Evolutionary conservation across 2,797 vertebrate genomes (phyloP), one percentile per base, ranked within the genome.

Genomic region (Labeo calbasu): DNA sequence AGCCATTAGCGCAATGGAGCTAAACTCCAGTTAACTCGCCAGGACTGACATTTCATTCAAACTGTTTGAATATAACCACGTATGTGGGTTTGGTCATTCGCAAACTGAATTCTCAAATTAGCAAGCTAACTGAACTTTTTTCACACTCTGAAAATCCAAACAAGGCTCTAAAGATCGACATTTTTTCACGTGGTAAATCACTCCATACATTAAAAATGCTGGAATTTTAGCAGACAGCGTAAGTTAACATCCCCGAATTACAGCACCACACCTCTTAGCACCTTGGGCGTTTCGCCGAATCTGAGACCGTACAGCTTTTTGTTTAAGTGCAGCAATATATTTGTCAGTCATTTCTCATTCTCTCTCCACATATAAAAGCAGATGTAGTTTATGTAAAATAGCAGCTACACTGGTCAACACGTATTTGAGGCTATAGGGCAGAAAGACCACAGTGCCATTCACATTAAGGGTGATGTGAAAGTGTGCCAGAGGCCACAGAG

Each of bases 331-430:
- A 91, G 92, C 90, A 90, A 91, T 88, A 82, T 75, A 71, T 86
- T 89, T 82, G 88, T 89, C 82, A 85, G 66, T 88, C 61, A 69
- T 89, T 77, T 75, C 88, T 85, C 77, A 84, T 6, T 53, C 32
- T 81, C 57, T 76, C 55, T 84, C 50, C 57, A 79, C 19, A 85
- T 87, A 88, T 84, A 57, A 82, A 91, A 79, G 83, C 57, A 86
- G 77, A 50, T 87, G 77, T 85, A 77, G 51, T 77, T 77, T 53
- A 59, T 65, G 46, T 46, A 83, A 70, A 89, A 82, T 92, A 95
- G 94, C 93, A 94, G 93, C 94, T 91, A 83, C 91, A 91, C 89
- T 90, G 90, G 87, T 90, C 92, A 72, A 83, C 86, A 88, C 82
- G 81, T 51, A 86, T 79, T 71, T 85, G 70, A 73, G 89, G 88